phyloP scores from a whole-genome alignment of 2,797 vertebrate genomes.

The Ctenochaetus hawaiiensis region DNA sequence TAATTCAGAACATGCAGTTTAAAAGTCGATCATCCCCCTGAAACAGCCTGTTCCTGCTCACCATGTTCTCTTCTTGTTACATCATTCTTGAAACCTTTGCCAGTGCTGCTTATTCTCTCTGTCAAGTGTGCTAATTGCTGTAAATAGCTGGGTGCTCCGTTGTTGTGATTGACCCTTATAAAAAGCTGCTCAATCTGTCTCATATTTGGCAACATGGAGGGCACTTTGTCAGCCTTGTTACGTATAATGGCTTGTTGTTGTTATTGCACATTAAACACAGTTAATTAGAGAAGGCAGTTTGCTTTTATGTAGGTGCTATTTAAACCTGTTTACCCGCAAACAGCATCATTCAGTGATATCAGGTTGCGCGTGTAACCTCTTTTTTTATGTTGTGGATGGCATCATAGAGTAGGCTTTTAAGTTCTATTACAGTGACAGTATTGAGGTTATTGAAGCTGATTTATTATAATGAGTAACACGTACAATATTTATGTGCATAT shows the following conservation, averaged over 20 bases:
- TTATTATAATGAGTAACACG: no score
- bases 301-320: slow-evolving; percentile 13
- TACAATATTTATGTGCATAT: no score
- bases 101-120: slow-evolving; percentile 51
- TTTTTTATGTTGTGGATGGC: background rate
- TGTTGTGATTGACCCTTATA: slow-evolving; percentile 68
- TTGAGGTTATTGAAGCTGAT: background rate
- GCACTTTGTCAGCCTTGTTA: slow-evolving; percentile 44
- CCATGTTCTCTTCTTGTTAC: slow-evolving; percentile 5
- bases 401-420: background rate
- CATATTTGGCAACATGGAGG: slow-evolving; percentile 51
- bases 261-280: slow-evolving; percentile 48
- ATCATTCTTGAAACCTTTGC: slow-evolving; percentile 12
- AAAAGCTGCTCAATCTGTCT: slow-evolving; percentile 61
- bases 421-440: background rate
- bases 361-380: background rate
- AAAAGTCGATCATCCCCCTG: slow-evolving; percentile 2
- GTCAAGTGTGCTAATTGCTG: slow-evolving; percentile 69
- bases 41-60: slow-evolving; percentile 22
- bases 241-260: slow-evolving; percentile 50
- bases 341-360: background rate
- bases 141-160: slow-evolving; percentile 59
- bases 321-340: background rate
- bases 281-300: slow-evolving; percentile 44
- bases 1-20: slow-evolving; percentile 3